Evolutionary conservation across 1,140 invertebrate species (phyloP).

Genomic region (Drosophila persimilis): DNA sequence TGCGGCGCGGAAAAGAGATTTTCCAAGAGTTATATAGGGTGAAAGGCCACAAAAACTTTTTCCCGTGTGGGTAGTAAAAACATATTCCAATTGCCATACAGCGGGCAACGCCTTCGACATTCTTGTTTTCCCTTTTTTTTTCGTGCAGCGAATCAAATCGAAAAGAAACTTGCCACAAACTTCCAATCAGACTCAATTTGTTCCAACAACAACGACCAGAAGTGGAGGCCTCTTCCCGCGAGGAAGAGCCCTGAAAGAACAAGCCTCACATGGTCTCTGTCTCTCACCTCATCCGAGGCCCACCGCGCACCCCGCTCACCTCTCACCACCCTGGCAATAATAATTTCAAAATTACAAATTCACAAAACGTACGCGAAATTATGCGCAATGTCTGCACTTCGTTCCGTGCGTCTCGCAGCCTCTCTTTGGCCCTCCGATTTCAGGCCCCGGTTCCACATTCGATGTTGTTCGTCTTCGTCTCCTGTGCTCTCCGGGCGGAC

Average conservation of each 20-base stretch:
- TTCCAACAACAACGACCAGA: slow-evolving; percentile 38
- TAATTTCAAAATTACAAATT: slow-evolving; percentile 80
- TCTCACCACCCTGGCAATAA: slow-evolving; percentile 52
- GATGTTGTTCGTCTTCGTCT: slow-evolving; percentile 10
- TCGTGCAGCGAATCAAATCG: slow-evolving; percentile 68
- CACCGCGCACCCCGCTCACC: slow-evolving; percentile 3
- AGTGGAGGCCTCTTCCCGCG: neutral
- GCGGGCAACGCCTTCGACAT: slow-evolving; percentile 46
- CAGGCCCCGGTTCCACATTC: slow-evolving; percentile 7
- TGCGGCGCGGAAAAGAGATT: slow-evolving; percentile 22
- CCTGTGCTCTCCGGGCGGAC: slow-evolving; percentile 8
- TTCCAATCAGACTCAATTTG: slow-evolving; percentile 73
- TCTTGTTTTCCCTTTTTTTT: slow-evolving; percentile 44
- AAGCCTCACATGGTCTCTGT: slow-evolving; percentile 48
- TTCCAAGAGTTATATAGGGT: slow-evolving; percentile 6
- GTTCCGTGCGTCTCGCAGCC: slow-evolving; percentile 31
- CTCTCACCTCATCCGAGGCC: slow-evolving; percentile 39
- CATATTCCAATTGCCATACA: slow-evolving; percentile 38
- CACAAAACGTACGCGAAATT: slow-evolving; percentile 81
- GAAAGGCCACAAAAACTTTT: slow-evolving; percentile 40
- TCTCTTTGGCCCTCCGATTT: slow-evolving; percentile 9
- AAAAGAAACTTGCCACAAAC: slow-evolving; percentile 52
- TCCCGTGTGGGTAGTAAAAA: neutral
- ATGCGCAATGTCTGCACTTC: slow-evolving; percentile 72
- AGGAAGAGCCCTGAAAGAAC: slow-evolving; percentile 20